Conservation (phyloP, 2,113 vertebrate genomes). For the Rhodinocichla rosea region DNA sequence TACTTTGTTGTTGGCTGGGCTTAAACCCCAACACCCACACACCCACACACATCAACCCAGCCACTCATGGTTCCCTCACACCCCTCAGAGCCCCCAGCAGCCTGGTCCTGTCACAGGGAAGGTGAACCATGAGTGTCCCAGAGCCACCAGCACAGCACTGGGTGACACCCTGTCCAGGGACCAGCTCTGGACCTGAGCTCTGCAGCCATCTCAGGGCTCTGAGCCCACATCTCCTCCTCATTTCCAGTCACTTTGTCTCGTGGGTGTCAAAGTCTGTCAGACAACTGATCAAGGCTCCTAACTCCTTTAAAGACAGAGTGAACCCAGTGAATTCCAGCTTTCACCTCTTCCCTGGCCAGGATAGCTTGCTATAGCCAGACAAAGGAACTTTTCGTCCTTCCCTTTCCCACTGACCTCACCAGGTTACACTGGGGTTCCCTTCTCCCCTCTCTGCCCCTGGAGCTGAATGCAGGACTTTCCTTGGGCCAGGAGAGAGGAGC, state of each 20-base stretch:
- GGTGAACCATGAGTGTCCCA: not conserved
- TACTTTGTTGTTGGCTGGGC: not conserved
- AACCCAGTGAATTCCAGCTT: not conserved
- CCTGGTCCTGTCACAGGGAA: not conserved
- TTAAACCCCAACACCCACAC: not conserved
- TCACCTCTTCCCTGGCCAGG: not conserved
- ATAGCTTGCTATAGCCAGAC: not conserved
- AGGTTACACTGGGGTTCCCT: not conserved
- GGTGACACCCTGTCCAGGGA: not conserved
- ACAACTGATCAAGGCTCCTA: not conserved
- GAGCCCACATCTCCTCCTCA: accelerated
- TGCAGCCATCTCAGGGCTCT: not conserved
- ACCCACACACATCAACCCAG: not conserved
- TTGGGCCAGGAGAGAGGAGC: not conserved
- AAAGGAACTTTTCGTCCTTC: not conserved
- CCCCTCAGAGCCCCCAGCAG: not conserved
- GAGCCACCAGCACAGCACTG: not conserved
- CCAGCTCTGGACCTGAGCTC: accelerated
- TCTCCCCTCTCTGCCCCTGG: not conserved
- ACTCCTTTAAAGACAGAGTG: not conserved
- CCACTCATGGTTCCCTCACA: not conserved
- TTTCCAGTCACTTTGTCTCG: not conserved
- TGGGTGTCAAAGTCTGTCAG: not conserved
- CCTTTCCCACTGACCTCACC: not conserved
- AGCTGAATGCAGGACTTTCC: not conserved